Evolutionary conservation across 2,888 invertebrate species (phyloP).

Genomic region (Chironomus riparius): DNA sequence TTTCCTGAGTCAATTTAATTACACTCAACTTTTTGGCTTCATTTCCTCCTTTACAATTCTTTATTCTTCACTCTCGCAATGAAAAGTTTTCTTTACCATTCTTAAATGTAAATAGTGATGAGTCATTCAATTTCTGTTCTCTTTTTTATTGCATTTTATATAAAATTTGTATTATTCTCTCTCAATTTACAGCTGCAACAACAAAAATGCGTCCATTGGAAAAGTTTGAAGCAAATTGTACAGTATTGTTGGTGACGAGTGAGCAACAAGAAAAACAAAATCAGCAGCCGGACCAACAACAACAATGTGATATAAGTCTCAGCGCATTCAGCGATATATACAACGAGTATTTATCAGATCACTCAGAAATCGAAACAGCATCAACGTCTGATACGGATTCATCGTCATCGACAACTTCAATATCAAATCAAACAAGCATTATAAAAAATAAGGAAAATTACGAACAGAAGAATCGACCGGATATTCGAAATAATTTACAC

Average conservation of each 20-base stretch:
- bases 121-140: not conserved
- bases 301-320: constrained; percentile 21
- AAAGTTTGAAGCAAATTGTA: constrained; percentile 21
- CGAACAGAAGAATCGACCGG: not conserved
- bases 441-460: not conserved
- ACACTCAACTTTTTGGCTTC: not conserved
- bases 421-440: constrained; percentile 2
- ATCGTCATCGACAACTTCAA: not conserved
- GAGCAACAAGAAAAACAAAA: constrained; percentile 13
- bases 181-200: not conserved
- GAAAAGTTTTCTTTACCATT: not conserved
- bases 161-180: not conserved
- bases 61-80: not conserved
- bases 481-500: constrained; percentile 11
- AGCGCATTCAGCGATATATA: constrained; percentile 26
- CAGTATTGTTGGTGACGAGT: constrained; percentile 13
- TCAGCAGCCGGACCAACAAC: constrained; percentile 9
- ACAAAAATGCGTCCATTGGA: constrained; percentile 13
- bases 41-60: too few species aligned
- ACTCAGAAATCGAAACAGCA: constrained; percentile 21
- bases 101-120: not conserved
- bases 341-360: constrained; percentile 23
- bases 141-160: not conserved
- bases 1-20: not conserved
- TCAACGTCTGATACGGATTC: constrained; percentile 11